A percentile compares a stretch with the other conserved stretches of the same genome.
Conservation (phyloP, 2,113 vertebrate genomes). For the Pteruthius melanotis region DNA sequence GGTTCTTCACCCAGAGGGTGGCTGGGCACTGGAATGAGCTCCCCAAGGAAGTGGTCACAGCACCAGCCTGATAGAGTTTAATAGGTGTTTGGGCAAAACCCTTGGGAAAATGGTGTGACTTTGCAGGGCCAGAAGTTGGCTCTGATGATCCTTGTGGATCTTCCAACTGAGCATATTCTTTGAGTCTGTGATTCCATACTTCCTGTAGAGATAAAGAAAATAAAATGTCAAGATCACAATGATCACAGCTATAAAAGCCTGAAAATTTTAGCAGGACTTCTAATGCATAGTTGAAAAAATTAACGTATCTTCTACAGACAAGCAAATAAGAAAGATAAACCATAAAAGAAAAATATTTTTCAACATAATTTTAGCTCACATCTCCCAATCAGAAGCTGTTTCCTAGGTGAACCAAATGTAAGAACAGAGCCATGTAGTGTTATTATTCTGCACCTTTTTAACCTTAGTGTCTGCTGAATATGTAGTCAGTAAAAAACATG, state of each 20-base stretch:
- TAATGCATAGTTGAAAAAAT: not conserved
- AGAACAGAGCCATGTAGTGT: not conserved
- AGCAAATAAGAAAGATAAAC: not conserved
- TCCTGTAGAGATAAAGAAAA: not conserved
- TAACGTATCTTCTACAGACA: not conserved
- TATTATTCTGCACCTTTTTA: not conserved
- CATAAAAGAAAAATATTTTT: not conserved
- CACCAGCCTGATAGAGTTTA: not conserved
- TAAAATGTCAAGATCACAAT: not conserved
- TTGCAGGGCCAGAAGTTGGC: not conserved
- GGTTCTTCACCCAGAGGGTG: not conserved
- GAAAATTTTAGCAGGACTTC: not conserved
- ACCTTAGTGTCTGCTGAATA: not conserved
- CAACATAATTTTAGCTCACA: not conserved
- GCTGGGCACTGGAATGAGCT: not conserved
- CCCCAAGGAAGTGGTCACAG: not conserved
- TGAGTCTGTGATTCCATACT: not conserved
- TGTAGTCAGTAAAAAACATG: not conserved
- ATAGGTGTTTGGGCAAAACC: not conserved
- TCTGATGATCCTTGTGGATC: not conserved
- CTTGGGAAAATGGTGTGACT: not conserved
- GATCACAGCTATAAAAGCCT: not conserved
- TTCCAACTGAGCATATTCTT: not conserved
- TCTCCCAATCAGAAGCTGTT: not conserved
- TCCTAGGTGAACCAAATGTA: not conserved